Conservation (phyloP, 1,140 invertebrate species). For the Drosophila miranda region DNA sequence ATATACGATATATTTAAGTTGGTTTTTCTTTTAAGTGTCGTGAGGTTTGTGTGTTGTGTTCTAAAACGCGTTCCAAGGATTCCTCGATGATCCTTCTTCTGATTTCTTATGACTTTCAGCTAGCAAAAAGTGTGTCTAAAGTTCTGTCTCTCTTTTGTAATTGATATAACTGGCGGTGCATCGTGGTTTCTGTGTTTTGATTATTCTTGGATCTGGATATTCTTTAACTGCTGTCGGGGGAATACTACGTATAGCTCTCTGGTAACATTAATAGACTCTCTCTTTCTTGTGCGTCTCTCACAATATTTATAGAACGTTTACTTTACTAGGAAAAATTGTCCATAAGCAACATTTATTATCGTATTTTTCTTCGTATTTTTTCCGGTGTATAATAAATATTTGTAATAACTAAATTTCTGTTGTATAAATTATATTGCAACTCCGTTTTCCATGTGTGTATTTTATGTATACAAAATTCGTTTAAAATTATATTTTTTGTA, state of each 20-base stretch:
- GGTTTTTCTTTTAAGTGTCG: conserved; percentile 24
- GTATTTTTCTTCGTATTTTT: conserved; percentile 17
- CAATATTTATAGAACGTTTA: conserved; percentile 43
- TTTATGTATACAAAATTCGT: conserved; percentile 43
- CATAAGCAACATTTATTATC: conserved; percentile 57
- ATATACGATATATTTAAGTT: conserved; percentile 14
- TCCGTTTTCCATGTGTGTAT: conserved; percentile 3
- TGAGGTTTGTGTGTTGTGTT: conserved; percentile 75
- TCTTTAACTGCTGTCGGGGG: conserved; percentile 1
- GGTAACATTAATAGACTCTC: conserved; percentile 24
- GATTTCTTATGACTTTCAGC: conserved; percentile 23
- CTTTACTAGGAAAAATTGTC: conserved; percentile 66
- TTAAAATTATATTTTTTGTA: conserved; percentile 27
- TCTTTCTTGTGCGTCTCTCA: conserved; percentile 53
- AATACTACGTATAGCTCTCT: conserved; percentile 21
- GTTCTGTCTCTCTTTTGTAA: conserved; percentile 40
- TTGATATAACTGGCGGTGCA: conserved; percentile 77
- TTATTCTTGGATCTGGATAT: conserved; percentile 24
- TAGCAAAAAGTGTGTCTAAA: conserved; percentile 41
- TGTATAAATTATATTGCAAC: conserved; percentile 72
- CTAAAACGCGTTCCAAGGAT: conserved; percentile 42
- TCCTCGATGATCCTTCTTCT: conserved; percentile 16
- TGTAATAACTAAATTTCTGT: conserved; percentile 37
- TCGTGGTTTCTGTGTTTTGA: conserved; percentile 42
- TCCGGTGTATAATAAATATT: conserved; percentile 62